phyloP scores from a whole-genome alignment of 37 sponge, comb jelly and placozoan species.

The Bolinopsis microptera region DNA sequence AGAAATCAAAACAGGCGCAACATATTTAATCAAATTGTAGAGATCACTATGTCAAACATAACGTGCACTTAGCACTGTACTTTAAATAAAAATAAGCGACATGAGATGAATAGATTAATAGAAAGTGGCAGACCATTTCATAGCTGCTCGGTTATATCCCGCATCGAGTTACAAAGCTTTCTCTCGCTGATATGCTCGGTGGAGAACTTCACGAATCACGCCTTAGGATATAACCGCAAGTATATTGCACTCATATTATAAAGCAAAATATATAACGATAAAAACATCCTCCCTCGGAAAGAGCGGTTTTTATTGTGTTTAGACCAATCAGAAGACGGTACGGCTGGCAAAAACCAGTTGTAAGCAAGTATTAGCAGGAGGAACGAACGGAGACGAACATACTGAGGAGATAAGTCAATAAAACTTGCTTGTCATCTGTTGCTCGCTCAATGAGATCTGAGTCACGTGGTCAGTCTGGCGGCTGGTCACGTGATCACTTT shows the following conservation, averaged over 20 bases:
- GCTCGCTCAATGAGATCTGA: conserved; percentile 13
- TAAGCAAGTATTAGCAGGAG: neutral
- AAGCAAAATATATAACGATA: neutral
- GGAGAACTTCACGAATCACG: no score
- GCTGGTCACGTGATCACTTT: neutral
- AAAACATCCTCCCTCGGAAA: neutral
- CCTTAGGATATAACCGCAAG: neutral
- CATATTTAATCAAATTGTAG: neutral
- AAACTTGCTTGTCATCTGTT: conserved; percentile 29
- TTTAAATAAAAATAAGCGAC: neutral
- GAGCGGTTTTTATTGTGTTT: neutral
- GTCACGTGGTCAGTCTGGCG: conserved; percentile 43
- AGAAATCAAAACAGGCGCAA: neutral
- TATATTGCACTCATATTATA: neutral
- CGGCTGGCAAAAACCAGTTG: neutral
- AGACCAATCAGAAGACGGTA: neutral
- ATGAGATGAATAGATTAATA: neutral
- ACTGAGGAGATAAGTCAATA: conserved; percentile 32
- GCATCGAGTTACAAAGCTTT: no score
- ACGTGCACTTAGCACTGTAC: neutral
- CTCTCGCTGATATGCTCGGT: no score
- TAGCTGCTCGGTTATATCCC: no score
- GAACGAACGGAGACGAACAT: neutral
- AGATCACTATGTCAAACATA: neutral
- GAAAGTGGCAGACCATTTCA: neutral